A percentile compares a stretch with the other conserved stretches of the same genome.
Conservation (phyloP, 1,140 invertebrate genomes). For the Apocrypta bakeri region DNA sequence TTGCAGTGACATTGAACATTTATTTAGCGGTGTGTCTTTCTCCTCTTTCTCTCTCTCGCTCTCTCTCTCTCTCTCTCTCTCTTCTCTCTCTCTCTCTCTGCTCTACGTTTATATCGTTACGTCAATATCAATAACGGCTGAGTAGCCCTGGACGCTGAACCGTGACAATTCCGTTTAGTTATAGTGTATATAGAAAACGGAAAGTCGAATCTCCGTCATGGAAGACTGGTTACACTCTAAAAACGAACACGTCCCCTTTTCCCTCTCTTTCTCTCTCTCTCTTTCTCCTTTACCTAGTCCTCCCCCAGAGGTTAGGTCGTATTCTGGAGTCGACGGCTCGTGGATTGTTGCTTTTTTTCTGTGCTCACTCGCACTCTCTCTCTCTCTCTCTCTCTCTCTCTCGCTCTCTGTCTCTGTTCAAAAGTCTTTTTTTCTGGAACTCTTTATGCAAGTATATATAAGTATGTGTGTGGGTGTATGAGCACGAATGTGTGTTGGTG, state of each 20-base stretch:
- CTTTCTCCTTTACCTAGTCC: not conserved
- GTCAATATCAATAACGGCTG: conserved; percentile 52
- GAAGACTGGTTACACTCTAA: conserved; percentile 52
- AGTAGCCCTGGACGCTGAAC: conserved; percentile 53
- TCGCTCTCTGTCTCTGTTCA: not conserved
- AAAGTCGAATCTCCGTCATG: conserved; percentile 50
- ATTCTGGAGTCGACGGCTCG: conserved; percentile 49
- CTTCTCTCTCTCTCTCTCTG: not conserved
- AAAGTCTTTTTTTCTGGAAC: not conserved
- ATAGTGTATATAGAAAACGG: conserved; percentile 10
- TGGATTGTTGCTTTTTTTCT: not conserved
- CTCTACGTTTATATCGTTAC: conserved; percentile 37
- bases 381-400: not conserved
- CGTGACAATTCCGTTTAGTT: conserved; percentile 53
- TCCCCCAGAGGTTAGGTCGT: conserved; percentile 54
- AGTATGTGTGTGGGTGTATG: not conserved
- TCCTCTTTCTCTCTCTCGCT: conserved; percentile 34
- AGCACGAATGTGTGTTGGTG: too few species aligned
- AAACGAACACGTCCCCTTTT: conserved; percentile 52
- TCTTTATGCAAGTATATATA: not conserved
- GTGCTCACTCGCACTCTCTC: conserved; percentile 15
- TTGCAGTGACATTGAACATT: conserved; percentile 54
- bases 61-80: conserved; percentile 34
- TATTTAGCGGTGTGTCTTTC: conserved; percentile 38
- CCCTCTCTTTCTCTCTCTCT: not conserved